Base-by-base conservation (phyloP, 1,140 invertebrate genomes). In the Monochamus saltuarius region DNA sequence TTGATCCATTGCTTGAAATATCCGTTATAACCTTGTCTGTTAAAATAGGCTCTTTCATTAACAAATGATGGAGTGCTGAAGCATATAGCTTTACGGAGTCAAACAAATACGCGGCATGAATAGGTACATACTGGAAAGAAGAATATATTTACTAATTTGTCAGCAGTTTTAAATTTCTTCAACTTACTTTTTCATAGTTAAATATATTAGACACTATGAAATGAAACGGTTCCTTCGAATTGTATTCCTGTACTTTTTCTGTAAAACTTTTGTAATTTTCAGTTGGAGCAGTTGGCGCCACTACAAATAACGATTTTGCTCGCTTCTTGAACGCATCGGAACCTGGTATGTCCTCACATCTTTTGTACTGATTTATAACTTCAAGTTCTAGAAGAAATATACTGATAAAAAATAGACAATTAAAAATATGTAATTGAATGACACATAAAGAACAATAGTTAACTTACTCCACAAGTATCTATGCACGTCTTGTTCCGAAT, bases 41-140 rank as follows among this genome's bases (percentile, higher is more conserved):
- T 52, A 87, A 68, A 36, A 67, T 56, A 8, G 81, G 75, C 38
- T 83, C 80, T 62, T 87, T 80, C 59, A 76, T 67, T 22, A 73
- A 76, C 11, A 95, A 75, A 63, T 88, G 81, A 66, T 94, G 82
- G 40, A 98, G 79, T 0, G 95, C 93, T 61, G 82, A 82, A 1
- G 94, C 94, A 75, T 98, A 99, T 0, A 99, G 76, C 71, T 88
- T 88, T 0, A 99, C 90, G 1, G 95, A 94, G 80, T 99, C 97
- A 76, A 97, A 98, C 38, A 99, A 80, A 79, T 98, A 97, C 1
- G 95, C 92, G 10, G 96, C 96, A 75, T 95, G 94, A 51, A 97
- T 90, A 8, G 94, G 89, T 7, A 97, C 87, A 77, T 92, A 91
- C 85, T 89, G 79, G 49, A 83, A 79, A 59, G 71, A n/a, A 43